Evolutionary conservation across 2,888 invertebrate species (phyloP).

Genomic region (Heterodera filipjevi): DNA sequence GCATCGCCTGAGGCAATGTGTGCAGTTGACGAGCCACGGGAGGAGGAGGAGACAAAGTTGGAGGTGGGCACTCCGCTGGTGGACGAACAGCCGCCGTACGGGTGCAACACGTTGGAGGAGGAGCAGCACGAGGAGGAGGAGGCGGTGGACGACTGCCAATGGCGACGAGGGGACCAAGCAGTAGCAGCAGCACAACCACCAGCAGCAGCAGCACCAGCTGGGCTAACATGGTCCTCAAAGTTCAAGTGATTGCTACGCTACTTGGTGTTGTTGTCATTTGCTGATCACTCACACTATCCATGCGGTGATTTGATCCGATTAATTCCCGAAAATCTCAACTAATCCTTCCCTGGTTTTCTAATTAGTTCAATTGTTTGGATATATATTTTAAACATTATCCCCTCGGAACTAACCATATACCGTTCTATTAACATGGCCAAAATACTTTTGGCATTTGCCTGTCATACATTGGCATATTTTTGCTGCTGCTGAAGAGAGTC

Average conservation of each 20-base stretch:
- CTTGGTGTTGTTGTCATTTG: no score
- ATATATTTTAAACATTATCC: no score
- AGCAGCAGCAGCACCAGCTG: no score
- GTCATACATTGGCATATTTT: not conserved
- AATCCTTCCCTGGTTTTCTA: no score
- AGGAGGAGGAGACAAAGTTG: slow-evolving; percentile 21
- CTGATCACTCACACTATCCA: no score
- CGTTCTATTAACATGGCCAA: no score
- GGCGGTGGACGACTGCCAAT: not conserved
- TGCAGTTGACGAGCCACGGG: not conserved
- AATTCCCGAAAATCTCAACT: no score
- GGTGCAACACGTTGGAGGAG: not conserved
- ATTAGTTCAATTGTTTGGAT: no score
- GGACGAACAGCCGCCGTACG: slow-evolving; percentile 1
- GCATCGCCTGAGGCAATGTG: slow-evolving; percentile 12
- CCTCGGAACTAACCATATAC: no score
- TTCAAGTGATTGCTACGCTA: no score
- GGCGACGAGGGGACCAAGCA: not conserved
- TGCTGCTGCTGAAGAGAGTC: not conserved
- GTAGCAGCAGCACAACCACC: not conserved
- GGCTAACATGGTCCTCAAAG: no score
- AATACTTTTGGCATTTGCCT: not conserved
- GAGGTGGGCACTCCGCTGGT: slow-evolving; percentile 27
- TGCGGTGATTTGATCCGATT: no score
- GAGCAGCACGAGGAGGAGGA: slow-evolving; percentile 5